Base-by-base conservation (phyloP, 2,113 vertebrate species). In the Podarcis muralis region DNA sequence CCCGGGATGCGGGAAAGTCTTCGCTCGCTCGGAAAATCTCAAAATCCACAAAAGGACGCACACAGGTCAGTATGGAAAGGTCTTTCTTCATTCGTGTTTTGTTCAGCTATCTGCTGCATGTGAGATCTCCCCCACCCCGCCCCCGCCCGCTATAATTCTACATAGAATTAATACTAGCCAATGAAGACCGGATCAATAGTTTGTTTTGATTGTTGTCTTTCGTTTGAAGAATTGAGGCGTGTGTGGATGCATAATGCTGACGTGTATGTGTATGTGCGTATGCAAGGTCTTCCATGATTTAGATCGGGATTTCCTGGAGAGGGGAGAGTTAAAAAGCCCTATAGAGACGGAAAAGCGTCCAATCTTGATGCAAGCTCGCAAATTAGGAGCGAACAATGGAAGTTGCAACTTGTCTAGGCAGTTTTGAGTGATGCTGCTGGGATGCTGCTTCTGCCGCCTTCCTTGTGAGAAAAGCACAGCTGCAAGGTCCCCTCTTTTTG, bases 11-110 rank as follows among this genome's bases (percentile, higher is more conserved):
- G 99, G 99, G 89, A 99, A 99, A 97, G 99, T 99, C 87, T 99
- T 99, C 94, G 99, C 99, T 88, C 97, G 99, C 96, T 99, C 99
- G 93, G 99, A 99, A 96, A 99, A 99, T 94, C 98, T 99, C 92
- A 99, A 99, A 97, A 99, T 99, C 95, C 99, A 99, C 97, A 99
- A 99, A 97, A 98, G 99, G 97, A 99, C 99, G 93, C 99, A 99
- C 96, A 99, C 99, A 98, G 99, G 98, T 99, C 96, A 98, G 98
- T 99, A 94, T 90, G 87, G 90, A 90, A 83, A 92, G 92, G 91
- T 95, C 94, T 95, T 94, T 92, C 91, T 93, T 94, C 48, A 91
- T 80, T 94, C 13, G 94, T 84, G 48, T 93, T 91, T 32, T 84
- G 68, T 83, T 35, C 22, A 27, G 5, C 43, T 57, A 37, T 82